Percentiles rank a stretch among this genome's conserved stretches.
phyloP scores from a whole-genome alignment of 2,888 invertebrate genomes.

The Scaptodrosophila latifasciaeformis region DNA sequence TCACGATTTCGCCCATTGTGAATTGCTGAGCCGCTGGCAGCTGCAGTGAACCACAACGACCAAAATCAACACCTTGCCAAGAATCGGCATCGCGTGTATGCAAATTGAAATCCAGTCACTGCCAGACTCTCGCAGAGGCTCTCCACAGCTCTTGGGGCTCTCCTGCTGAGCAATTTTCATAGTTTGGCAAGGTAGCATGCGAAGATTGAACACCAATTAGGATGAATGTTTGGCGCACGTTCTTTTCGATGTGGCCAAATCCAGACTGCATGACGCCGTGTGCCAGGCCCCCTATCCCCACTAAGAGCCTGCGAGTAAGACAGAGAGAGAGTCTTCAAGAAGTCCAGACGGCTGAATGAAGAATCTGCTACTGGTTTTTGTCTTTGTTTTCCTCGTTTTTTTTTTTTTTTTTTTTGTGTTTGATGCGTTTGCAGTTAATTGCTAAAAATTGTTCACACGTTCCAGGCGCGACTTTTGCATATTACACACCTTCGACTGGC shows the following conservation, averaged over 20 bases:
- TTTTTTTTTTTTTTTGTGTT: not conserved
- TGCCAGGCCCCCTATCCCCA: too few species aligned
- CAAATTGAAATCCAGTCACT: constrained; percentile 49
- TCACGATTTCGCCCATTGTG: constrained; percentile 28
- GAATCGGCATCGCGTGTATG: constrained; percentile 53
- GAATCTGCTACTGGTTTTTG: too few species aligned
- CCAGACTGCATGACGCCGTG: constrained; percentile 67
- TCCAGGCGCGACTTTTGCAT: constrained; percentile 60
- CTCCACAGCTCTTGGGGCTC: constrained; percentile 5
- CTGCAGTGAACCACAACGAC: not conserved
- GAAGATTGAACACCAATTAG: constrained; percentile 75
- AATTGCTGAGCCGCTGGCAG: constrained; percentile 8
- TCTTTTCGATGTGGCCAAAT: constrained; percentile 30
- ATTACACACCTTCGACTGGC: too few species aligned
- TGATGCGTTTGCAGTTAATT: constrained; percentile 56
- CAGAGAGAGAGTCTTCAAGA: not conserved
- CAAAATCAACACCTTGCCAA: constrained; percentile 8
- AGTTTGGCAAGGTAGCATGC: constrained; percentile 23
- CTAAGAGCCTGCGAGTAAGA: not conserved
- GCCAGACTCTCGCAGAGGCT: not conserved
- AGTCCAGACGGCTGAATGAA: too few species aligned
- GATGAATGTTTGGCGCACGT: constrained; percentile 73
- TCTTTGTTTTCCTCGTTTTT: not conserved
- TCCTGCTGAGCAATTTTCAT: constrained; percentile 1
- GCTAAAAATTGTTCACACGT: constrained; percentile 69